phyloP scores from a whole-genome alignment of 2,797 vertebrate species.

The Tadarida brasiliensis region DNA sequence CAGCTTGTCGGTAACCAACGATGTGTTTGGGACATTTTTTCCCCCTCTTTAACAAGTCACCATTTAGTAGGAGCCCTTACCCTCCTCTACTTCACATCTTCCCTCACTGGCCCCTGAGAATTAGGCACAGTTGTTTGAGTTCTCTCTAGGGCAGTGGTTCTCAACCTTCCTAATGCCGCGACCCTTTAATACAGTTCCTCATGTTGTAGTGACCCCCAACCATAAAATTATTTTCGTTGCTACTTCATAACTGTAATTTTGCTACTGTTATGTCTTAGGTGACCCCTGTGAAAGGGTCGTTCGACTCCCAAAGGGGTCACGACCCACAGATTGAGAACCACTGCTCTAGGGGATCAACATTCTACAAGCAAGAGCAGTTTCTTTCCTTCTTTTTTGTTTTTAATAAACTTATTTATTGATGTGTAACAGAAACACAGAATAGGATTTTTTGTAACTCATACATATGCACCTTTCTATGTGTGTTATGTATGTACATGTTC shows the following conservation, averaged over 20 bases:
- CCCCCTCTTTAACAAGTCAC: neutral
- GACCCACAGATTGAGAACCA: too few species aligned
- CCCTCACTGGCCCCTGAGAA: neutral
- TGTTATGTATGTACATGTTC: fast-evolving
- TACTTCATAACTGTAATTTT: too few species aligned
- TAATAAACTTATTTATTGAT: neutral
- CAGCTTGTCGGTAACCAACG: neutral
- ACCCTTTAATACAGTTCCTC: too few species aligned
- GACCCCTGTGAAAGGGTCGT: too few species aligned
- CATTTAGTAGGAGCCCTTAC: neutral
- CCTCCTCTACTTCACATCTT: neutral
- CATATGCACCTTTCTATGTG: neutral
- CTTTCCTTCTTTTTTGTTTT: too few species aligned
- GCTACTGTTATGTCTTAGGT: too few species aligned
- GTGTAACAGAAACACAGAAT: neutral
- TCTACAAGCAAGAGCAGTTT: neutral
- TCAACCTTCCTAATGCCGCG: too few species aligned
- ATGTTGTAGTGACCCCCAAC: too few species aligned
- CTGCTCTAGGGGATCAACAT: neutral
- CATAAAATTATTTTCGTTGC: too few species aligned
- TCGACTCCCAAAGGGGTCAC: too few species aligned
- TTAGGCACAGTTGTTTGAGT: neutral
- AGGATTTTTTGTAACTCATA: neutral
- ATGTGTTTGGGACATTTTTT: neutral
- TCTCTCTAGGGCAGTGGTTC: neutral